Evolutionary conservation across 2,113 vertebrate genomes (phyloP).

Genomic region (Epinephelus lanceolatus): DNA sequence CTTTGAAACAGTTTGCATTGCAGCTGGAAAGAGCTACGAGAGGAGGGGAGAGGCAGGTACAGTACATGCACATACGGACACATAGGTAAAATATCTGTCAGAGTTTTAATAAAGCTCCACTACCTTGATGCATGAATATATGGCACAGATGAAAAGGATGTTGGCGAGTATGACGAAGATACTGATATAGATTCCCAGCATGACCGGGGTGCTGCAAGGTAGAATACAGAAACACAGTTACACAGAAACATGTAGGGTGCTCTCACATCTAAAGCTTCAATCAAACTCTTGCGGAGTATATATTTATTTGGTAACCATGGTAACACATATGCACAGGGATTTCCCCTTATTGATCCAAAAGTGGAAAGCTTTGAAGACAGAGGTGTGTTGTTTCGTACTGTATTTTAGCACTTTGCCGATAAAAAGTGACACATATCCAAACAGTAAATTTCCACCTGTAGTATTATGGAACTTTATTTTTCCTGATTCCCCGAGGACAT

Average conservation of each 20-base stretch:
- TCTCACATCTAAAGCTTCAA: neutral
- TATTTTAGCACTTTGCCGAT: neutral
- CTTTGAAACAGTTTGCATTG: conserved; percentile 90
- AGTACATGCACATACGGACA: neutral
- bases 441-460: neutral
- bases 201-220: conserved; percentile 87
- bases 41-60: neutral
- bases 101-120: conserved; percentile 44
- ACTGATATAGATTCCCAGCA: conserved; percentile 90
- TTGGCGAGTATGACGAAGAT: conserved; percentile 90
- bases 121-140: conserved; percentile 94
- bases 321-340: too few relatives aligned
- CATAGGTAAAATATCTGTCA: neutral
- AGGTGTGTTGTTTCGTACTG: neutral
- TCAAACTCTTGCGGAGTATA: neutral
- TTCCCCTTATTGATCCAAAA: too few relatives aligned
- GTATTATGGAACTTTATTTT: neutral
- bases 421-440: neutral
- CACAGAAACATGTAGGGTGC: neutral
- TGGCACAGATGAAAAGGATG: conserved; percentile 92
- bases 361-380: too few relatives aligned
- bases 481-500: too few relatives aligned
- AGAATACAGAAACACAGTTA: conserved; percentile 20
- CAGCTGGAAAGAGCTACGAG: conserved; percentile 88
- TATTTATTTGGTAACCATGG: too few relatives aligned